A percentile compares a stretch with the other conserved stretches of the same genome.
Evolutionary conservation across 1,140 invertebrate species (phyloP).

Genomic region (Plodia interpunctella): DNA sequence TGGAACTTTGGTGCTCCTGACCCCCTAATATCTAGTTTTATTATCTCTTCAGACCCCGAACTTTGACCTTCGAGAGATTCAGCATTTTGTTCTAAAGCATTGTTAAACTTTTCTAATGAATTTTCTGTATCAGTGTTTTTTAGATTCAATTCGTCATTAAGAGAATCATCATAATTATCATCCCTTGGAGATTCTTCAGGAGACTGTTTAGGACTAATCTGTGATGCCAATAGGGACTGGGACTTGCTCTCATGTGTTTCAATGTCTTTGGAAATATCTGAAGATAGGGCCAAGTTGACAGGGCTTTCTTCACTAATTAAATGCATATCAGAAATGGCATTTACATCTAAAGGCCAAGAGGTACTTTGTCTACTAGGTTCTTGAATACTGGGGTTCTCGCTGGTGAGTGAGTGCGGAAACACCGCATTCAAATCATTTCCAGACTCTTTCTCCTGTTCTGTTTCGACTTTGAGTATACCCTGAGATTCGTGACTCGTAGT

Average conservation of each 20-base stretch:
- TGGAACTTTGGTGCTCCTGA: conserved; percentile 54
- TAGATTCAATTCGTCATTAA: conserved; percentile 41
- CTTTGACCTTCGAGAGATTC: conserved; percentile 33
- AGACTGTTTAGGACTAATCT: conserved; percentile 22
- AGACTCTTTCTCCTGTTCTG: conserved; percentile 29
- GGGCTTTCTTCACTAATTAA: conserved; percentile 63
- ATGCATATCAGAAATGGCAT: conserved; percentile 40
- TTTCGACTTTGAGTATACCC: conserved; percentile 28
- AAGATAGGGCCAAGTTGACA: conserved; percentile 49
- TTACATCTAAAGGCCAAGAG: conserved; percentile 53
- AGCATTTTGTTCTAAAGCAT: conserved; percentile 24
- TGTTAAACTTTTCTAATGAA: conserved; percentile 15
- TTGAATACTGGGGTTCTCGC: conserved; percentile 37
- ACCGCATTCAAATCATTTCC: conserved; percentile 37
- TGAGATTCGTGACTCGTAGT: conserved; percentile 26
- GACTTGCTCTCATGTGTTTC: conserved; percentile 30
- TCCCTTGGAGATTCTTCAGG: conserved; percentile 44
- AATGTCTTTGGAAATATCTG: conserved; percentile 51
- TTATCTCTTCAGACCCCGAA: conserved; percentile 69
- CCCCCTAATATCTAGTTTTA: conserved; percentile 72
- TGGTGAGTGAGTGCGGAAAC: conserved; percentile 30
- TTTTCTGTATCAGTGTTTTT: conserved; percentile 26
- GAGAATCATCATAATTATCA: conserved; percentile 53
- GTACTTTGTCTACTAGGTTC: conserved; percentile 39
- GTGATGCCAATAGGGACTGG: conserved; percentile 19